Evolutionary conservation across 2,797 vertebrate genomes (phyloP).

Genomic region (Rousettus madagascariensis): DNA sequence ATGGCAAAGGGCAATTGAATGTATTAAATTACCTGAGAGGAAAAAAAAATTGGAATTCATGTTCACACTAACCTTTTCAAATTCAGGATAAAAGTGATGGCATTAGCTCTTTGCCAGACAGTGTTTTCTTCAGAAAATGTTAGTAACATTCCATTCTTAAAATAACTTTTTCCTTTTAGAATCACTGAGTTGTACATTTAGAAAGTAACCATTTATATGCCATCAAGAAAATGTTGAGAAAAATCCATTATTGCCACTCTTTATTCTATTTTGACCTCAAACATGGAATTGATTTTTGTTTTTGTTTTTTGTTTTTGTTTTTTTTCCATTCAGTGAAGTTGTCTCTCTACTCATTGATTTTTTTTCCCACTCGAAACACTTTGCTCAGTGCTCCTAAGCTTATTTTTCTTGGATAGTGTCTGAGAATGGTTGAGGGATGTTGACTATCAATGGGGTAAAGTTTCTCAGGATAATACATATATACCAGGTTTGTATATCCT

Average conservation of each 20-base stretch:
- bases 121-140: constrained; percentile 47
- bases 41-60: background rate
- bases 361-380: background rate
- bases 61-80: constrained; percentile 28
- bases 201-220: background rate
- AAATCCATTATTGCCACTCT: background rate
- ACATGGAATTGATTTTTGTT: background rate
- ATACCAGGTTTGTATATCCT: background rate
- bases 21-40: background rate
- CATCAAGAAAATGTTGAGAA: background rate
- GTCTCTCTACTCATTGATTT: background rate
- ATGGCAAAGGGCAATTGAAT: background rate
- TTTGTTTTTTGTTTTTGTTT: no score
- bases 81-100: background rate
- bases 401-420: background rate
- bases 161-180: constrained; percentile 30
- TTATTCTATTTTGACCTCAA: background rate
- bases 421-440: background rate
- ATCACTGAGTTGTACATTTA: background rate
- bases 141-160: constrained; percentile 37
- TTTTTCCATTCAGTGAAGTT: background rate
- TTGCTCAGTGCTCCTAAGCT: background rate
- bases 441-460: background rate
- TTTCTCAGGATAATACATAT: background rate
- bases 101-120: background rate